These are phyloP conservation scores for Aphaenogaster ashmeadi DNA, from an alignment of 1,140 invertebrate genomes.

Conservation along the genomic window DNA sequence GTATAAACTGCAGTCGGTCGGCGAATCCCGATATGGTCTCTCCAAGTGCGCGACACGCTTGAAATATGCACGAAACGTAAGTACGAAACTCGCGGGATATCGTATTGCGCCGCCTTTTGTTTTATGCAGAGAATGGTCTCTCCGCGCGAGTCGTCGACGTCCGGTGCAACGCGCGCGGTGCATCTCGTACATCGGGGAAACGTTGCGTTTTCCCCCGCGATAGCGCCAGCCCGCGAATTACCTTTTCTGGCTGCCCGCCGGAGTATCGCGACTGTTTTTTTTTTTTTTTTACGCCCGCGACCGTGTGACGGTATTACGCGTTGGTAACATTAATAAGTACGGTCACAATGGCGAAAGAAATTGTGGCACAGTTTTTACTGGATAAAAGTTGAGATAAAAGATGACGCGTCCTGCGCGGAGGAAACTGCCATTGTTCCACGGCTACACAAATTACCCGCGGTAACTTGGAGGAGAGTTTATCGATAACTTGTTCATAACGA, in stretches of 20 bases:
- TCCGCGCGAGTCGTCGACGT: conserved; percentile 64
- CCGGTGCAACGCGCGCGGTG: conserved; percentile 12
- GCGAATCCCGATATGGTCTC: conserved; percentile 74
- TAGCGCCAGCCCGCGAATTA: conserved; percentile 56
- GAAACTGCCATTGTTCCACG: conserved; percentile 34
- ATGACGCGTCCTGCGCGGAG: conserved; percentile 14
- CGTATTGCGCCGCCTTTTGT: conserved; percentile 75
- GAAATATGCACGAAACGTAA: conserved; percentile 77
- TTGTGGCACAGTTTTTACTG: conserved; percentile 46
- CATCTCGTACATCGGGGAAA: conserved; percentile 49
- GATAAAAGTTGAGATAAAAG: conserved; percentile 52
- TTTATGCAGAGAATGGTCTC: conserved; percentile 76
- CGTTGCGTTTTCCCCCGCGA: conserved; percentile 49
- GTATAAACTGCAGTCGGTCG: conserved; percentile 66
- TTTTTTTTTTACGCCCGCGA: neutral
- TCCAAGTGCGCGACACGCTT: conserved; percentile 69
- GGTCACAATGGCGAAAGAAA: conserved; percentile 61
- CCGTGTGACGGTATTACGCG: conserved; percentile 42
- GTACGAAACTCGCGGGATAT: conserved; percentile 76
- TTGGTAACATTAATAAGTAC: conserved; percentile 60
- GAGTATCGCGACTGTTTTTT: neutral
- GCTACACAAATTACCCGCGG: conserved; percentile 34
- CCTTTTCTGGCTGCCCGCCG: conserved; percentile 17
- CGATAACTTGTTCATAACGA: conserved; percentile 24
- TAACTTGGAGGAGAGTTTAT: conserved; percentile 48